Percentiles rank a stretch among this genome's conserved stretches.
These are phyloP conservation scores for Achlya flavicornis DNA, from an alignment of 2,888 invertebrate genomes.

Conservation along the genomic window DNA sequence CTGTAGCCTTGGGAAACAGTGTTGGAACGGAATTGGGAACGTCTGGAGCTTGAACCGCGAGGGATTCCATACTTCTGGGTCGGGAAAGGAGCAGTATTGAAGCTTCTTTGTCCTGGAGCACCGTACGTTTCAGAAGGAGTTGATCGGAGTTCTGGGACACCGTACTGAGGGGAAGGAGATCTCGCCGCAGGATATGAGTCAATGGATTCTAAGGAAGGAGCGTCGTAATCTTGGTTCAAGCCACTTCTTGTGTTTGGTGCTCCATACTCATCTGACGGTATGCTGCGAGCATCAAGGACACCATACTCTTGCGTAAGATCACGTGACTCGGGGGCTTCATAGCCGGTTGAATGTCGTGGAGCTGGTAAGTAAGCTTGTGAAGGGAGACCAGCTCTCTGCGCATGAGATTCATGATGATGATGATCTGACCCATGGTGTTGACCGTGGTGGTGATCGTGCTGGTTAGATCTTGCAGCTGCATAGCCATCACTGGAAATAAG, in stretches of 20 bases:
- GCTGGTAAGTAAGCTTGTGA: background rate
- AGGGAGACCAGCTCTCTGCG: background rate
- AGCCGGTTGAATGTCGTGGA: conserved; percentile 14
- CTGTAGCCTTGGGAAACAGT: conserved; percentile 52
- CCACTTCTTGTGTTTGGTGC: conserved; percentile 22
- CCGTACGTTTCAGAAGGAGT: conserved; percentile 55
- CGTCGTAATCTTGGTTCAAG: conserved; percentile 42
- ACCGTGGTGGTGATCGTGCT: conserved; percentile 22
- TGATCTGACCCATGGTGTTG: conserved; percentile 10
- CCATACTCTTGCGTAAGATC: conserved; percentile 48
- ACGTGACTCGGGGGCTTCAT: conserved; percentile 13
- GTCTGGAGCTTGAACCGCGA: conserved; percentile 35
- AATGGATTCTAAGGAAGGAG: conserved; percentile 21
- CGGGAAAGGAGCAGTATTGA: conserved; percentile 33
- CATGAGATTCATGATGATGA: conserved; percentile 23
- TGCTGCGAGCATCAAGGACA: conserved; percentile 36
- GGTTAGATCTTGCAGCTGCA: conserved; percentile 46
- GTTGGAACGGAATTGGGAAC: conserved; percentile 30
- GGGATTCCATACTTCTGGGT: conserved; percentile 53
- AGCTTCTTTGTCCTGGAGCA: conserved; percentile 45
- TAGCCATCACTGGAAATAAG: conserved; percentile 60
- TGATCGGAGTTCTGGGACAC: conserved; percentile 49
- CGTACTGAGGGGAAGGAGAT: conserved; percentile 44
- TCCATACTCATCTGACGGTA: conserved; percentile 16
- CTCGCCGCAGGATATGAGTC: conserved; percentile 36